Percentiles rank a stretch among this genome's conserved stretches.
These are phyloP conservation scores for Gadus macrocephalus DNA, from an alignment of 2,113 vertebrate genomes.

Conservation along the genomic window DNA sequence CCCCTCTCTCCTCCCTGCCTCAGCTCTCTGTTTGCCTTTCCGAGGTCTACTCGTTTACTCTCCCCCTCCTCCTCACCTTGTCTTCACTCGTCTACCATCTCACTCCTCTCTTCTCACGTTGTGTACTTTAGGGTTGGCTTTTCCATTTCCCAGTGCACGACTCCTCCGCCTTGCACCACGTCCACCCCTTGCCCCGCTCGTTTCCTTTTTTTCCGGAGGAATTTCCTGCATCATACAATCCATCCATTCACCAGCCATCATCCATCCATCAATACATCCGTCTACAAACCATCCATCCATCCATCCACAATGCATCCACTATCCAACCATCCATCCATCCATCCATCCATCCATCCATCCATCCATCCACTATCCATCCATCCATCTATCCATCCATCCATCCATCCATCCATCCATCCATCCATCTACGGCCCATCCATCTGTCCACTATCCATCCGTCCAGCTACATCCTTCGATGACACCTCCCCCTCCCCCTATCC, in stretches of 20 bases:
- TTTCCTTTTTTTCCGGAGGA: not conserved
- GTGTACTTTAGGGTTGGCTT: no score
- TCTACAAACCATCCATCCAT: not conserved
- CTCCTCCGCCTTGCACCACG: no score
- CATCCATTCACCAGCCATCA: not conserved
- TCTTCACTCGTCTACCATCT: not conserved
- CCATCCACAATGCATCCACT: not conserved
- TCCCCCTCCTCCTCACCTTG: not conserved
- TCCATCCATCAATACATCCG: not conserved
- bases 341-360: not conserved
- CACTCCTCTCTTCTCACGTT: not conserved
- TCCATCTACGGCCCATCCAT: not conserved
- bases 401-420: not conserved
- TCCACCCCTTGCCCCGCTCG: not conserved
- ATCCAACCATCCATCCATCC: not conserved
- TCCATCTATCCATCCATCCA: not conserved
- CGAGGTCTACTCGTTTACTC: no score
- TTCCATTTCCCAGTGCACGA: no score
- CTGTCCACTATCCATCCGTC: not conserved
- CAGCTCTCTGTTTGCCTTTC: no score
- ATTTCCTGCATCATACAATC: not conserved
- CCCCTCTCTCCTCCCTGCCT: no score
- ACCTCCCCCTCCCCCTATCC: not conserved
- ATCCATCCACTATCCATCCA: not conserved
- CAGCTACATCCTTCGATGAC: not conserved